phyloP scores from a whole-genome alignment of 2,113 vertebrate species.

The Athene cunicularia region DNA sequence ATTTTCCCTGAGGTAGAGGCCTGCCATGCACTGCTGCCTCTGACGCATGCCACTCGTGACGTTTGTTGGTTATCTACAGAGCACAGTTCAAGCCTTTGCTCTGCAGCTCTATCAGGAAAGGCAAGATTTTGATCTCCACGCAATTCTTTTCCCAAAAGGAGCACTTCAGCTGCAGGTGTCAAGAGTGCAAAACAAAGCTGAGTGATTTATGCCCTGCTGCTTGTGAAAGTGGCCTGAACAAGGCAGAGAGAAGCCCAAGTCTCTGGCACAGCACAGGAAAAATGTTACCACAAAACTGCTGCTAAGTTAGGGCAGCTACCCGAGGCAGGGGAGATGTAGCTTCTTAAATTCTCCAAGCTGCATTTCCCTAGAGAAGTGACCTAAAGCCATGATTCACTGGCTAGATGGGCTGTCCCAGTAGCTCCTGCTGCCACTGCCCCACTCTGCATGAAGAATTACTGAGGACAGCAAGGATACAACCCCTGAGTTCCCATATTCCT shows the following conservation, averaged over 20 bases:
- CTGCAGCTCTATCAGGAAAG: constrained; percentile 18
- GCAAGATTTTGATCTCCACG: not conserved
- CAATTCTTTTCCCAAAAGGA: not conserved
- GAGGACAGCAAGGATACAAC: not conserved
- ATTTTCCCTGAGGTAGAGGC: not conserved
- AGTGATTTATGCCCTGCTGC: not conserved
- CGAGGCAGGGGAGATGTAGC: not conserved
- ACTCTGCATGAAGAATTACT: not conserved
- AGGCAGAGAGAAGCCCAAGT: not conserved
- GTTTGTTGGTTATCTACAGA: not conserved
- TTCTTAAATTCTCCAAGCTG: not conserved
- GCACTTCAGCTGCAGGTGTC: constrained; percentile 5
- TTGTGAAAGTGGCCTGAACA: not conserved
- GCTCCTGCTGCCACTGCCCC: not conserved
- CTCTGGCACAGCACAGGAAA: not conserved
- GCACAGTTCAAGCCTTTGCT: constrained; percentile 26
- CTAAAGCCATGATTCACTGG: not conserved
- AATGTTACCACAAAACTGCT: not conserved
- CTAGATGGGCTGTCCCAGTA: not conserved
- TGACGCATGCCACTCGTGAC: not conserved
- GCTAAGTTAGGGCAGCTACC: not conserved
- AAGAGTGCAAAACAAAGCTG: not conserved
- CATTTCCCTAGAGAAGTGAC: not conserved
- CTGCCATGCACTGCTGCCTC: not conserved
- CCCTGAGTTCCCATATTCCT: not conserved